Base-by-base conservation (phyloP, 2,797 vertebrate species). In the Rhadinocentrus ornatus region DNA sequence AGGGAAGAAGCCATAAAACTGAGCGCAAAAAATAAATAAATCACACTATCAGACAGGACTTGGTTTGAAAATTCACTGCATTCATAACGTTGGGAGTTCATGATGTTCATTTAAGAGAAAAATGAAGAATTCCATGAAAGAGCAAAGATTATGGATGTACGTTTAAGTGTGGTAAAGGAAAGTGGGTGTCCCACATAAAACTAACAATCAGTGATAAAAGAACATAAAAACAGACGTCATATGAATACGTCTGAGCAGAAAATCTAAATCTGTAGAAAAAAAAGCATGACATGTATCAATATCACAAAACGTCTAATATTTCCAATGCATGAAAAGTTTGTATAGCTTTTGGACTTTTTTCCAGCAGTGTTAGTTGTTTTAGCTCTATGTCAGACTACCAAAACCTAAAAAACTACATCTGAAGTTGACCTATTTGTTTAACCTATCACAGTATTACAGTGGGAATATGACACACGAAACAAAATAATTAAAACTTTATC, bases 81-180 rank as follows among this genome's bases (percentile, higher is more conserved):
- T 31, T 44, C 5, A 50, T 9, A 13, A 65, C 71, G 75, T 71
- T 71, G 67, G 8, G 0, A 73, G 65, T 66, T 79, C 55, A 55
- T 62, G 66, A 62, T 78, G 65, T 78, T 78, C 63, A 68, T 57
- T 81, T 72, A 39, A 31, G 65, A 66, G 34, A 50, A 62, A 71
- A 66, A 52, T 13, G 10, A 44, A 44, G 18, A 56, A 52, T 67
- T 50, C 24, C 4, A 10, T 27, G 18, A 31, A 58, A 41, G 29
- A 62, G 62, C 20, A 60, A 53, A 55, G 44, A 16, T 55, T 22
- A 54, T 24, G 6, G 39, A 54, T 34, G 8, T 1, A 1, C 12
- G n/a, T 39, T 55, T 7, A 35, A 34, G 24, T 56, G 15, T 62
- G 31, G 32, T 55, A 44, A 48, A 11, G 2, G 15, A 37, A 55